phyloP scores from a whole-genome alignment of 2,888 invertebrate species.

The Merodon equestris region DNA sequence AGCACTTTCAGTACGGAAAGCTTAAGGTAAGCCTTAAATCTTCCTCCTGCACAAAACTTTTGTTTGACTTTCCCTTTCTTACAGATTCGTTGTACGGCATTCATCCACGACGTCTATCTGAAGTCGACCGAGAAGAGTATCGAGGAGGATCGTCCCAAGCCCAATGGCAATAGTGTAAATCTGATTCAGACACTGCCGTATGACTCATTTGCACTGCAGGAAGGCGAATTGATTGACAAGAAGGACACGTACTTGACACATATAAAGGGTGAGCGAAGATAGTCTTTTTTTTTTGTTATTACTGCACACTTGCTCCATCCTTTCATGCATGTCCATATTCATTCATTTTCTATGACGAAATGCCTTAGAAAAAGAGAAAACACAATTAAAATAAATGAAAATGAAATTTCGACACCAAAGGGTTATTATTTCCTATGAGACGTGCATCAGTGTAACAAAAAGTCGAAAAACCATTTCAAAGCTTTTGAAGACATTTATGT shows the following conservation, averaged over 20 bases:
- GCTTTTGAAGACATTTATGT: no score
- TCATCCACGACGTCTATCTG: conserved; percentile 84
- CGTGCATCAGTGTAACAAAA: no score
- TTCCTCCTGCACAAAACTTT: conserved; percentile 6
- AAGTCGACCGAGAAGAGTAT: conserved; percentile 84
- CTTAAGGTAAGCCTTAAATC: conserved; percentile 80
- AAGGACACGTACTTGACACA: conserved; percentile 77
- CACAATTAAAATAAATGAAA: no score
- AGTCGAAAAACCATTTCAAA: no score
- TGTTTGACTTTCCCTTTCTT: not conserved
- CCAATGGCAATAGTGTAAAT: conserved; percentile 74
- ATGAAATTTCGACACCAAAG: no score
- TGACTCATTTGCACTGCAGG: conserved; percentile 76
- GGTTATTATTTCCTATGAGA: no score
- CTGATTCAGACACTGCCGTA: conserved; percentile 74
- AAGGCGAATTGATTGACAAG: conserved; percentile 75
- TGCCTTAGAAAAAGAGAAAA: not conserved
- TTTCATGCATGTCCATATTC: not conserved
- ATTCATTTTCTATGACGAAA: not conserved
- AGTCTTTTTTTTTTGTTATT: no score
- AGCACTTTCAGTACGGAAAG: conserved; percentile 81
- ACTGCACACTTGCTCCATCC: no score
- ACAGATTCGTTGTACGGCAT: conserved; percentile 84
- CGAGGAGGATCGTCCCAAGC: conserved; percentile 80
- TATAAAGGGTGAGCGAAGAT: conserved; percentile 75